phyloP scores from a whole-genome alignment of 2,113 vertebrate genomes.

The Dermatemys mawii region DNA sequence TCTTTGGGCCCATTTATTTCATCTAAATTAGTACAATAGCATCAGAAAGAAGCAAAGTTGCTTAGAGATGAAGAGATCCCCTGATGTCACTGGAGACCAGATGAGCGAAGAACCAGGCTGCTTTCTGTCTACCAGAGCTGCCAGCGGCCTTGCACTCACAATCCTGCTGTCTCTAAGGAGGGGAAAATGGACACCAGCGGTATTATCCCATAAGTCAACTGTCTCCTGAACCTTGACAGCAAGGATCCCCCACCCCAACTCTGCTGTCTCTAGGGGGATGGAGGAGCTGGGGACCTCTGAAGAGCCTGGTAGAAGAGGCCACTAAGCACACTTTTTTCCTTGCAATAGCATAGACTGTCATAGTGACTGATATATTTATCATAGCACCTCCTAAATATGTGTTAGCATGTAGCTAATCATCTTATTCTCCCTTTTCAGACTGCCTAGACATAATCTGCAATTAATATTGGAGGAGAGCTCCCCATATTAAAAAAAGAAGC shows the following conservation, averaged over 20 bases:
- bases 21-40: no score
- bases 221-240: not conserved
- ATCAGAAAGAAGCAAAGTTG: no score
- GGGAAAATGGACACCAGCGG: not conserved
- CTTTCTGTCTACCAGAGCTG: not conserved
- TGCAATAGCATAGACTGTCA: not conserved
- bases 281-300: not conserved
- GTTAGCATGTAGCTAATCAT: not conserved
- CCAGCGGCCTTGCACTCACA: not conserved
- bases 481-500: not conserved
- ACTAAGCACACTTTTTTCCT: not conserved
- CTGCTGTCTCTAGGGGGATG: not conserved
- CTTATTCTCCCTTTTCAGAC: not conserved
- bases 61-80: not conserved
- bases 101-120: not conserved
- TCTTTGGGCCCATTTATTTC: no score
- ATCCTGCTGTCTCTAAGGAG: not conserved
- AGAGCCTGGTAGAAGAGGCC: not conserved
- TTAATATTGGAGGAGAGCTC: not conserved
- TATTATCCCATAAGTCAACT: not conserved
- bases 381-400: not conserved
- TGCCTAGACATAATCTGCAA: not conserved
- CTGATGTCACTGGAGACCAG: not conserved
- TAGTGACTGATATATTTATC: not conserved
- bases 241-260: not conserved